A percentile compares a stretch with the other conserved stretches of the same genome.
These are phyloP conservation scores for Benthosema pterotum DNA, from an alignment of 2,797 vertebrate genomes.

Conservation along the genomic window DNA sequence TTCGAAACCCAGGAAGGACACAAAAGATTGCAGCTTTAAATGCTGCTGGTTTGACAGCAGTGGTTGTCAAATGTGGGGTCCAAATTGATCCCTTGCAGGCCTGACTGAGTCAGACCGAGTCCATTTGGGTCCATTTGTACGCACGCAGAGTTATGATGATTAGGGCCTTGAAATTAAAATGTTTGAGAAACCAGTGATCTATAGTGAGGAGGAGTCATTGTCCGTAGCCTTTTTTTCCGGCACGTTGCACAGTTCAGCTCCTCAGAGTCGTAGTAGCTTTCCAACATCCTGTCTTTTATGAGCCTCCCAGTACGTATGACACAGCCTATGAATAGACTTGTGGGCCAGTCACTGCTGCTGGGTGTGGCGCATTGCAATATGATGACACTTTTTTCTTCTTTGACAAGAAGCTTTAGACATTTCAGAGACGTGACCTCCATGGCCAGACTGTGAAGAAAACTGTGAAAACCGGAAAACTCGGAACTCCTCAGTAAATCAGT, in stretches of 20 bases:
- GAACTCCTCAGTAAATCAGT: too few relatives aligned
- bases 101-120: too few relatives aligned
- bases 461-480: slow-evolving; percentile 29
- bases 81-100: not conserved
- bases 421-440: slow-evolving; percentile 28
- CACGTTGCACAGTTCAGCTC: slow-evolving; percentile 22
- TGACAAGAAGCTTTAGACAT: slow-evolving; percentile 38
- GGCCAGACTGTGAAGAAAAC: slow-evolving; percentile 27
- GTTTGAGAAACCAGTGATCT: too few relatives aligned
- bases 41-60: too few relatives aligned
- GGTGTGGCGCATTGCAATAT: slow-evolving; percentile 37
- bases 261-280: slow-evolving; percentile 26
- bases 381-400: slow-evolving; percentile 17
- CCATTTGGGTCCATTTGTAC: too few relatives aligned
- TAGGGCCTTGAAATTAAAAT: too few relatives aligned
- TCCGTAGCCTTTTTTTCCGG: slow-evolving; percentile 36
- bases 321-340: slow-evolving; percentile 38
- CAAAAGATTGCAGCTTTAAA: too few relatives aligned
- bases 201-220: slow-evolving; percentile 19
- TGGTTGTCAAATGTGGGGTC: too few relatives aligned
- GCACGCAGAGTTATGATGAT: too few relatives aligned
- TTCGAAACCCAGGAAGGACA: too few relatives aligned
- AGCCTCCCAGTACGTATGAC: not conserved
- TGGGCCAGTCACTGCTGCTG: slow-evolving; percentile 21
- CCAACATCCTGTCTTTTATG: slow-evolving; percentile 33